Evolutionary conservation across 2,113 vertebrate species (phyloP), one percentile per base, ranked within the genome.

Genomic region (Myanophis thanlyinensis): DNA sequence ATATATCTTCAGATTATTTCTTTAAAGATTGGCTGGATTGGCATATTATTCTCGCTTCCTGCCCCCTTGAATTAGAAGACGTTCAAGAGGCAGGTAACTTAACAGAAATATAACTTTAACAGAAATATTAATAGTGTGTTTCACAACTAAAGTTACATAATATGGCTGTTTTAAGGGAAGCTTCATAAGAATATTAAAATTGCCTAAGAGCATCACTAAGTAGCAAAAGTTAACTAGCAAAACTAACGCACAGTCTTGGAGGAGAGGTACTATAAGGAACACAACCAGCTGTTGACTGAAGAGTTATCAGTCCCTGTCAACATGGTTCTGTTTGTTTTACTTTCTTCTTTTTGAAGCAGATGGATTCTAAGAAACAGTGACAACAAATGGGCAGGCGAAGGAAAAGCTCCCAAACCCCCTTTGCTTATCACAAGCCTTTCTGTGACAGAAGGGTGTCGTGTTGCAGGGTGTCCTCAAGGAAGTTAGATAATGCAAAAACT

Each of bases 401-500:
- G 5, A 44, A 54, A 46, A 95, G 4, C 88, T 94, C 84, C 48
- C 62, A 95, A 85, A 35, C 59, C 56, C 59, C n/a, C 94, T 91
- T 95, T 84, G 53, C 40, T 97, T 97, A 97, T 97, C 97, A 95
- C 35, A 93, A 93, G 85, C 93, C 92, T 92, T 40, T 89, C 18
- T 94, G 92, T 4, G 27, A 5, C n/a, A 89, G 91, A 52, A 0
- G 13, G 1, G 2, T 92, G 73, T 91, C 0, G 1, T 22, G 23
- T 84, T 11, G 13, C 35, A 11, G 67, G 89, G 93, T 35, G 93
- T 88, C 92, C 94, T 86, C 73, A 27, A 46, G 1, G 89, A 53
- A 23, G 62, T 13, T 88, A 2, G 96, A 96, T 96, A 97, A 85
- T 15, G 0, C 87, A 52, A 0, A 90, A 91, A 93, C 95, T 97